These are phyloP conservation scores for Ondatra zibethicus DNA, from an alignment of 2,113 vertebrate species.

Conservation along the genomic window DNA sequence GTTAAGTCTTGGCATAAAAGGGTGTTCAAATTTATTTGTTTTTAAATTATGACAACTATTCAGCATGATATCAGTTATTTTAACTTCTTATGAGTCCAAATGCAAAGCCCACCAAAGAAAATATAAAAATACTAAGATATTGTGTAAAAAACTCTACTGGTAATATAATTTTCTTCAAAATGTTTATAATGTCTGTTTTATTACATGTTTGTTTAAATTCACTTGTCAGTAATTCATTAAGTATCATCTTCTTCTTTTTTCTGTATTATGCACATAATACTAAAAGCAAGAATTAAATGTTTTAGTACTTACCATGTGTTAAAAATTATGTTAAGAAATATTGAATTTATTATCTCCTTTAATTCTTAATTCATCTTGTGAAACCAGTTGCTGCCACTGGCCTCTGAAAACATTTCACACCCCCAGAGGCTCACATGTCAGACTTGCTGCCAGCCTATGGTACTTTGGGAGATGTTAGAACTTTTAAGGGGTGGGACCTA, in stretches of 20 bases:
- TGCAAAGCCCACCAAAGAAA: not conserved
- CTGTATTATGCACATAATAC: not conserved
- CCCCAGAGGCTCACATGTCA: not conserved
- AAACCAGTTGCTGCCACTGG: not conserved
- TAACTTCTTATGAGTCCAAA: slow-evolving; percentile 3
- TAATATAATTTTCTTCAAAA: slow-evolving; percentile 3
- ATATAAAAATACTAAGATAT: not conserved
- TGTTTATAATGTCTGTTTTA: not conserved
- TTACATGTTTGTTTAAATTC: not conserved
- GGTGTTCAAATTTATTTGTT: not conserved
- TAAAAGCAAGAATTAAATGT: not conserved
- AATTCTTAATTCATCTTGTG: not conserved
- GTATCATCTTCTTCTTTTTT: not conserved
- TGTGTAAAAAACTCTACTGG: not conserved
- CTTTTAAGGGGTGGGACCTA: not conserved
- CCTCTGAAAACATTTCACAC: not conserved
- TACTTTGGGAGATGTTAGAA: not conserved
- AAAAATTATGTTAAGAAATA: not conserved
- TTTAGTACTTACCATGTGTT: not conserved
- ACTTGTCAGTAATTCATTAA: not conserved
- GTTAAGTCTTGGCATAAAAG: not conserved
- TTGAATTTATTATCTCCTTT: not conserved
- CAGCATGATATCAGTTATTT: not conserved
- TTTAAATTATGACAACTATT: not conserved
- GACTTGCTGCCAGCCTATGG: not conserved